A percentile compares a stretch with the other conserved stretches of the same genome.
Evolutionary conservation across 64 coral and sea anemone genomes (phyloP).

Genomic region (Dendrophyllia cribrosa): DNA sequence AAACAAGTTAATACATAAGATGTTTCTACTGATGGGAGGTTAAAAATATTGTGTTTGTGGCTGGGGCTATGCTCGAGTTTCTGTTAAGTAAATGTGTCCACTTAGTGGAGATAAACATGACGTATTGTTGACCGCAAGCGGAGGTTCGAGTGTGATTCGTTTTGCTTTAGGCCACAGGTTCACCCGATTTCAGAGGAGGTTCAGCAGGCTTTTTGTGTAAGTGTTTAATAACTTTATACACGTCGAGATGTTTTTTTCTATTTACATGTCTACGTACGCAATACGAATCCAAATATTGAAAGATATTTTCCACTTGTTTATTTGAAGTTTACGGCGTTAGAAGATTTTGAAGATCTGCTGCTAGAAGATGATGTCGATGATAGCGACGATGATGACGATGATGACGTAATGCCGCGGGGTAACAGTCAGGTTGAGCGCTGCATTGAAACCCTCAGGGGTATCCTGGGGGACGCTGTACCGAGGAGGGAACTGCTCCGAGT

Average conservation of each 20-base stretch:
- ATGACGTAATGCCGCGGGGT: slow-evolving; percentile 36
- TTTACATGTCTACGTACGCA: no score
- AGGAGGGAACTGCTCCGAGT: slow-evolving; percentile 86
- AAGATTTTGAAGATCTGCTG: not conserved
- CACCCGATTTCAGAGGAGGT: slow-evolving; percentile 22
- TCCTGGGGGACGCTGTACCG: slow-evolving; percentile 74
- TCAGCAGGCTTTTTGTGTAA: slow-evolving; percentile 12
- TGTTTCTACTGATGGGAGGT: no score
- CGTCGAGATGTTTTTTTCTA: not conserved
- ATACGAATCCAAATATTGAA: no score
- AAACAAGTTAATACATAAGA: no score
- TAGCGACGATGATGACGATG: not conserved
- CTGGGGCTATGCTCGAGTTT: no score
- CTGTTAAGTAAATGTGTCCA: no score
- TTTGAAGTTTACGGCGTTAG: not conserved
- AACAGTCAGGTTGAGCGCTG: slow-evolving; percentile 23
- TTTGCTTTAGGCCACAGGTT: not conserved
- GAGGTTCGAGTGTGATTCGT: not conserved
- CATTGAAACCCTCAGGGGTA: slow-evolving; percentile 22
- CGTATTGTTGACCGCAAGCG: not conserved
- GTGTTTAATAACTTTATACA: not conserved
- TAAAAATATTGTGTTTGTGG: no score
- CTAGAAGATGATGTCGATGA: not conserved
- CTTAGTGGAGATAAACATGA: no score
- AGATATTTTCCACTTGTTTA: no score